Evolutionary conservation across 2,113 vertebrate genomes (phyloP).

Genomic region (Probosciger aterrimus): DNA sequence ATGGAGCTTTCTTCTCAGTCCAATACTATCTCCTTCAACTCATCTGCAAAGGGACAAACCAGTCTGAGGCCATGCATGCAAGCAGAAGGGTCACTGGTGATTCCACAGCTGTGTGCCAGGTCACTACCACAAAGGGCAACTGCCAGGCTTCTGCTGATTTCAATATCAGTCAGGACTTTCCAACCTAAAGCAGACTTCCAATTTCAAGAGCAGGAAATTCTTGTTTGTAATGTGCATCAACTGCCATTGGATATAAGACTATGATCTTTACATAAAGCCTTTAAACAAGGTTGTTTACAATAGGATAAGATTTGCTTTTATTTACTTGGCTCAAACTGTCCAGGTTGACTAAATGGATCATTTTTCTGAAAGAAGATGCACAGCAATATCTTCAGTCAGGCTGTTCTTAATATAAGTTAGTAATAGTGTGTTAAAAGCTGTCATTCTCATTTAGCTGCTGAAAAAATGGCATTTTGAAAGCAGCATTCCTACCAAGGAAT

Average conservation of each 20-base stretch:
- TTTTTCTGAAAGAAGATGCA: not conserved
- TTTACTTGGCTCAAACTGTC: not conserved
- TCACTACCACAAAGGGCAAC: not conserved
- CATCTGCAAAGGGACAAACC: not conserved
- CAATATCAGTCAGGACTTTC: not conserved
- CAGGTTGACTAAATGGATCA: not conserved
- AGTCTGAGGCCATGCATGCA: fast-evolving
- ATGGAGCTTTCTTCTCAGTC: not conserved
- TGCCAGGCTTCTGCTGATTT: not conserved
- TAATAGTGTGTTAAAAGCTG: not conserved
- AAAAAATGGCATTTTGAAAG: not conserved
- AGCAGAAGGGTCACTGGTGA: not conserved
- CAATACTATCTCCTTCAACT: not conserved
- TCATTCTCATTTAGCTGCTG: not conserved
- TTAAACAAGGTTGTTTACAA: not conserved
- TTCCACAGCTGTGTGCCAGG: not conserved
- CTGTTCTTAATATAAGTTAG: not conserved
- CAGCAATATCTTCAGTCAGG: not conserved
- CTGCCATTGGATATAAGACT: not conserved
- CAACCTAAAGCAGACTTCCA: not conserved
- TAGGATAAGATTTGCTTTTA: not conserved
- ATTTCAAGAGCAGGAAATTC: not conserved
- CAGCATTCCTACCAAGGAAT: not conserved
- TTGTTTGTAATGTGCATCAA: not conserved
- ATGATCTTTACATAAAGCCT: not conserved